phyloP scores from a whole-genome alignment of 2,113 vertebrate species.

The Leptobrachium ailaonicum region DNA sequence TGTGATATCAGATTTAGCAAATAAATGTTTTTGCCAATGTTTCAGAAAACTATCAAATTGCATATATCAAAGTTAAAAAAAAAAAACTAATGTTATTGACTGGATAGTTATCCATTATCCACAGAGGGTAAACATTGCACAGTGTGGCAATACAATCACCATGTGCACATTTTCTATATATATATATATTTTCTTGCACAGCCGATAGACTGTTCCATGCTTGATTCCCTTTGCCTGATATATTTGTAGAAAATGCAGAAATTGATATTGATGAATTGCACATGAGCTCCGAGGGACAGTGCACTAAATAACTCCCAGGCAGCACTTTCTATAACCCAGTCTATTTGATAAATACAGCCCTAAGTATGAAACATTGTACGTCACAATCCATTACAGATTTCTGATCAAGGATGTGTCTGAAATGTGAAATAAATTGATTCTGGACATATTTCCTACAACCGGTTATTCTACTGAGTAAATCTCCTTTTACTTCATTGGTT shows the following conservation, averaged over 20 bases:
- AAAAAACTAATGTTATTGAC: too few relatives aligned
- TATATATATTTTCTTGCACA: too few relatives aligned
- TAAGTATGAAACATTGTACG: constrained; percentile 8
- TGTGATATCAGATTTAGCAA: too few relatives aligned
- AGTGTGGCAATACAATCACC: too few relatives aligned
- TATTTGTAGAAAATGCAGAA: background rate
- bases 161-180: too few relatives aligned
- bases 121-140: too few relatives aligned
- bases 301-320: background rate
- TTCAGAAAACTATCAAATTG: too few relatives aligned
- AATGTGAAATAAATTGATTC: constrained; percentile 23
- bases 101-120: too few relatives aligned
- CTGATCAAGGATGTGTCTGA: constrained; percentile 9
- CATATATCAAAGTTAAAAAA: too few relatives aligned
- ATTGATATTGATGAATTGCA: constrained; percentile 2
- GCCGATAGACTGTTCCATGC: too few relatives aligned
- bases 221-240: background rate
- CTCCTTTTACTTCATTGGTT: constrained; percentile 17
- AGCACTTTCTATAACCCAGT: background rate
- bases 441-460: constrained; percentile 12
- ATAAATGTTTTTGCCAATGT: too few relatives aligned
- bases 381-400: constrained; percentile 29
- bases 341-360: background rate
- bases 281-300: background rate
- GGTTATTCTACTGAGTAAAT: constrained; percentile 7